Base-by-base conservation (phyloP, 2,113 vertebrate genomes). In the Haemorhous mexicanus region DNA sequence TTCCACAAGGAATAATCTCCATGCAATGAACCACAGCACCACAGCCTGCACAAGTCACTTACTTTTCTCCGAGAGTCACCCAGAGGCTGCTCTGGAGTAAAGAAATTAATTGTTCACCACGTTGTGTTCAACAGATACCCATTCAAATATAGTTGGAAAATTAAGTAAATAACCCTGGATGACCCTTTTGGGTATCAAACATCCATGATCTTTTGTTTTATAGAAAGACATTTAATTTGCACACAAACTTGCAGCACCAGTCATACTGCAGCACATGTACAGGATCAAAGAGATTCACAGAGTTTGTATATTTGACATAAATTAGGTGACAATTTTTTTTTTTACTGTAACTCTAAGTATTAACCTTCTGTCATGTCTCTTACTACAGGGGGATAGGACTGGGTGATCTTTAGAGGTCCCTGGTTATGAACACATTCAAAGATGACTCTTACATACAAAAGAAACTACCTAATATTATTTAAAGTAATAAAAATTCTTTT, bases 1-100 rank as follows among this genome's bases (percentile, higher is more conserved):
- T 95, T 97, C 80, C 96, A 97, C 93, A 93, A 96, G 92, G 95
- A 95, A 84, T 90, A 80, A 87, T 80, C 87, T 95, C 91, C 98
- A 98, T 99, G 99, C 99, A 99, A 98, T 96, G 96, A 98, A 97
- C 97, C 98, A 98, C 77, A 97, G 96, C 97, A 97, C 97, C 93
- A 97, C 85, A 93, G 80, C 96, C 96, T 97, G 90, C 94, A 94
- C 90, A 96, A 97, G 95, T 93, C 99, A 99, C 99, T 99, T 99
- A 99, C 99, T 98, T 99, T 99, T 99, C 98, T 99, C 98, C 98
- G 98, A 98, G 99, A 97, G 98, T 99, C 98, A 99, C 99, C 98
- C 98, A 97, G 98, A 99, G 99, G 98, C 98, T 99, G 99, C 98
- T 99, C 99, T 99, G 98, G 97, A 98, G 98, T 98, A 98, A 98